These are phyloP conservation scores for Cherax destructor DNA, from an alignment of 1,140 invertebrate genomes.

Conservation along the genomic window DNA sequence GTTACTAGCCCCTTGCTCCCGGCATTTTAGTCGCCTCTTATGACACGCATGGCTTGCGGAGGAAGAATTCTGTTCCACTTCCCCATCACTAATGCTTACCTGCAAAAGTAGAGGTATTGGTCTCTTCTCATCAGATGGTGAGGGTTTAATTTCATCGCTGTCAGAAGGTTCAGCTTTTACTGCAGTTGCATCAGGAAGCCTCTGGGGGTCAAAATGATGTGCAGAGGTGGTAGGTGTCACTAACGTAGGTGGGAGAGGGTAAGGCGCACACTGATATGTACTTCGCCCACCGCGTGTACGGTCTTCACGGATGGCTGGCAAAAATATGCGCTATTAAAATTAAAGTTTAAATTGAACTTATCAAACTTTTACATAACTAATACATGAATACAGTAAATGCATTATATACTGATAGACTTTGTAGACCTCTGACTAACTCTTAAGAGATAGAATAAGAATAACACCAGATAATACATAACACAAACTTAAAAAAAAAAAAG, in stretches of 20 bases:
- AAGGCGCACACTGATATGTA: constrained; percentile 92
- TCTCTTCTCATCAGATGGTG: constrained; percentile 73
- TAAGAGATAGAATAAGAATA: no score
- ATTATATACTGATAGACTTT: no score
- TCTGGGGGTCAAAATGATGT: constrained; percentile 57
- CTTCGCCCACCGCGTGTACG: constrained; percentile 94
- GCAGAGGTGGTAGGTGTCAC: constrained; percentile 73
- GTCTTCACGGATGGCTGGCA: constrained; percentile 92
- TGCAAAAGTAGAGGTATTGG: constrained; percentile 79
- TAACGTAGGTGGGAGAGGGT: constrained; percentile 82
- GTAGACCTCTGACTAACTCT: no score
- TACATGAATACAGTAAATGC: no score
- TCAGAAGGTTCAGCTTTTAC: constrained; percentile 77
- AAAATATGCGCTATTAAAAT: constrained; percentile 28
- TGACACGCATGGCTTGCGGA: no score
- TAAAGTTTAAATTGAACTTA: neutral
- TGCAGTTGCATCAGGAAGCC: constrained; percentile 40
- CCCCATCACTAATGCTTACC: constrained; percentile 73
- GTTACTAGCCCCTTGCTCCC: no score
- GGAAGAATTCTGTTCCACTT: no score
- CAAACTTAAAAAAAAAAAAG: no score
- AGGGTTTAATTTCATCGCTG: constrained; percentile 74
- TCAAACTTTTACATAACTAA: no score
- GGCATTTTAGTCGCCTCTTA: no score
- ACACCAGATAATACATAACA: no score